These are phyloP conservation scores for Hoplodrina ambigua DNA, from an alignment of 2,888 invertebrate species.

Conservation along the genomic window DNA sequence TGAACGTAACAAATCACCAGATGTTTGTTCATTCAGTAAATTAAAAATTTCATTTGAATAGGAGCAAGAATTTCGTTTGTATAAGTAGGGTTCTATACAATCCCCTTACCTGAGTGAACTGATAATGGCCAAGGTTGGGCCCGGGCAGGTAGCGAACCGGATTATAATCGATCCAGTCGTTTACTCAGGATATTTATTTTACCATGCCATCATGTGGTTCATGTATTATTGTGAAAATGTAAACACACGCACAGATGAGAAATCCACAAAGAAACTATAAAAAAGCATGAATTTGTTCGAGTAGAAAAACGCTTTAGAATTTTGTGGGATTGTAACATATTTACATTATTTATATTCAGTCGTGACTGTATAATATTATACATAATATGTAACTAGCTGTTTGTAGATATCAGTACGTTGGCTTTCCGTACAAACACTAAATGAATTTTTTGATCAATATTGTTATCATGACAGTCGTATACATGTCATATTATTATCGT, in stretches of 20 bases:
- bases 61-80: constrained; percentile 72
- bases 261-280: constrained; percentile 19
- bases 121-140: constrained; percentile 78
- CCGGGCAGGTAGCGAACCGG: constrained; percentile 83
- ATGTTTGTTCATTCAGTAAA: constrained; percentile 72
- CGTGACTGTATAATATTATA: constrained; percentile 6
- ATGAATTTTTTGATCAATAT: constrained; percentile 52
- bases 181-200: constrained; percentile 69
- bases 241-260: constrained; percentile 41
- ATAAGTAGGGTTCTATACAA: constrained; percentile 73
- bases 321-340: not conserved
- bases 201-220: constrained; percentile 50
- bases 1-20: constrained; percentile 61
- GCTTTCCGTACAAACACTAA: constrained; percentile 33
- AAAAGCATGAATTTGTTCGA: constrained; percentile 12
- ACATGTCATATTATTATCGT: constrained; percentile 65
- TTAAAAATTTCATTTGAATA: constrained; percentile 68
- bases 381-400: constrained; percentile 4
- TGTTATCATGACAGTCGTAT: constrained; percentile 58
- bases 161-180: constrained; percentile 79
- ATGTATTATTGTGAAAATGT: constrained; percentile 45
- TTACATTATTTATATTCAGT: not conserved
- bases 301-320: not conserved
- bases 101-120: constrained; percentile 82
- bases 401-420: constrained; percentile 22